Evolutionary conservation across 2,888 invertebrate species (phyloP), one percentile per base, ranked within the genome.

Genomic region (Rhodophaea formosa): DNA sequence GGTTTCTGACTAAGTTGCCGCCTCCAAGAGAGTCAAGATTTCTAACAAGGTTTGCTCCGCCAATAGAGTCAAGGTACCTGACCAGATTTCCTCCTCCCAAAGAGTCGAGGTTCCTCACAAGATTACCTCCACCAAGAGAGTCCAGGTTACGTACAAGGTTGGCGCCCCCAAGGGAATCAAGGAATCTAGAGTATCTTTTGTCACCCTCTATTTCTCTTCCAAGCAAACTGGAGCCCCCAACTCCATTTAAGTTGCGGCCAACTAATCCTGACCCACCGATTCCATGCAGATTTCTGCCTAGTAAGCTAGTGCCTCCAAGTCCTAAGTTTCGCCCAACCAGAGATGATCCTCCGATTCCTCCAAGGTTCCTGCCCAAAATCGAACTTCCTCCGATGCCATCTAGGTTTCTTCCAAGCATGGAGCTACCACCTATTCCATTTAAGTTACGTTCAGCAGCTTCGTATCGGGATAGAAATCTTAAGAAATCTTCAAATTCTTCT

Each of bases 41-140:
- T 58, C 90, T 82, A 59, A 88, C 77, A 6, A 89, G 74, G 68
- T 91, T 87, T 14, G 90, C 91, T 7, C 90, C 88, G 14, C 88
- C 89, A 6, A 87, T 71, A 0, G 84, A 82, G 59, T 88, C 89
- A 8, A 89, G 64, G 63, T 82, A 82, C 55, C 90, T 80, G 12
- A 87, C 83, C 55, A 87, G 79, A 72, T 92, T 92, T 12, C 86
- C 86, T 53, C 89, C 86, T 12, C 88, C 89, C 56, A 88, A 72
- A 57, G 86, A 83, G 66, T 89, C 89, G 58, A 90, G 62, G 70
- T 80, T 84, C 47, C 84, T 80, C 17, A 88, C 86, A 42, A 88
- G 82, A 70, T 86, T 87, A 32, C 84, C 81, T 2, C 89, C 85
- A 14, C 88, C 89, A 7, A 88, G 75, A 1, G 84, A 75, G 63